phyloP scores from a whole-genome alignment of 2,113 vertebrate species.

The Anolis sagrei region DNA sequence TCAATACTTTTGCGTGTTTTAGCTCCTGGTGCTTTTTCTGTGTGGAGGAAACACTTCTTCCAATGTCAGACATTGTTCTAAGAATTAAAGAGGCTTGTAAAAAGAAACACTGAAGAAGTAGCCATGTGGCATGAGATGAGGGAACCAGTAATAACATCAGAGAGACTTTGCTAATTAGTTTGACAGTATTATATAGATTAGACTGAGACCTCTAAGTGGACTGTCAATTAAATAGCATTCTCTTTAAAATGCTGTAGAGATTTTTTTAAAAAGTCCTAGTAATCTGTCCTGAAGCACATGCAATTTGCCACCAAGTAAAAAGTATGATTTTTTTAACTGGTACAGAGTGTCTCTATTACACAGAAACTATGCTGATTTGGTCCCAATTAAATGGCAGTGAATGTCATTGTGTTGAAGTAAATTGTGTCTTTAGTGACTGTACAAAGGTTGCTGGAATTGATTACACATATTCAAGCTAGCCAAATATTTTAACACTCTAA shows the following conservation, averaged over 20 bases:
- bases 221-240: neutral
- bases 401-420: conserved; percentile 45
- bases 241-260: conserved; percentile 34
- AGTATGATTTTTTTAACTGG: conserved; percentile 48
- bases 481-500: conserved; percentile 24
- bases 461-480: conserved; percentile 52
- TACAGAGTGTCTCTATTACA: conserved; percentile 38
- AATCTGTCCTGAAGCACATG: conserved; percentile 36
- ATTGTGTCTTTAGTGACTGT: conserved; percentile 52
- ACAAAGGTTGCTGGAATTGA: conserved; percentile 45
- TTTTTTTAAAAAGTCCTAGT: conserved; percentile 5
- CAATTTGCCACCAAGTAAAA: conserved; percentile 53
- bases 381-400: conserved; percentile 57
- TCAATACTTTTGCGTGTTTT: neutral
- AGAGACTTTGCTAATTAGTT: conserved; percentile 41
- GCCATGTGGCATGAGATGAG: neutral
- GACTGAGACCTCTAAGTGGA: conserved; percentile 25
- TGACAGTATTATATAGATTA: conserved; percentile 38
- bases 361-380: conserved; percentile 47
- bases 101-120: neutral
- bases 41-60: neutral
- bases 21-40: neutral
- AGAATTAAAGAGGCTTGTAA: conserved; percentile 8
- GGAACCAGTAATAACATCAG: conserved; percentile 36
- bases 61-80: conserved; percentile 11